These are phyloP conservation scores for Heterodera filipjevi DNA, from an alignment of 2,888 invertebrate genomes.

Conservation along the genomic window DNA sequence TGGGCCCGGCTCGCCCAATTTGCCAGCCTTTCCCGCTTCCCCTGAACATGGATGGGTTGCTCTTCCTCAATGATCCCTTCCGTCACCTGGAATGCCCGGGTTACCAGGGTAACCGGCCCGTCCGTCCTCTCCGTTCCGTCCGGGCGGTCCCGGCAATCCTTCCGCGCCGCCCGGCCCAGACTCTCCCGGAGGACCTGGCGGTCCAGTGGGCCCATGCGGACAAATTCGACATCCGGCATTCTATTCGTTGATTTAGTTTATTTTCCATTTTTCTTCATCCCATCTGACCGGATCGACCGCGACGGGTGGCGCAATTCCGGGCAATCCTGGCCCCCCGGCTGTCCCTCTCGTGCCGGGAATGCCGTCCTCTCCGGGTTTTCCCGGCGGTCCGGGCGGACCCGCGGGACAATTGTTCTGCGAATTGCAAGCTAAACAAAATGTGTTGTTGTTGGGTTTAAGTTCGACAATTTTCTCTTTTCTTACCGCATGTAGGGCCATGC, in stretches of 20 bases:
- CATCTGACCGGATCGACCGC: conserved; percentile 44
- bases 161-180: conserved; percentile 37
- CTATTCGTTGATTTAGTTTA: conserved; percentile 23
- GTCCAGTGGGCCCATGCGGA: conserved; percentile 47
- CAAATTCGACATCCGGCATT: conserved; percentile 45
- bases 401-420: conserved; percentile 46
- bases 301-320: conserved; percentile 48
- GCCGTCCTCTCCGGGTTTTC: conserved; percentile 46
- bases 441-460: background rate
- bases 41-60: conserved; percentile 16
- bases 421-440: conserved; percentile 43
- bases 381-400: conserved; percentile 47
- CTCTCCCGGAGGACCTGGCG: conserved; percentile 38
- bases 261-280: conserved; percentile 11
- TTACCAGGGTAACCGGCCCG: conserved; percentile 45
- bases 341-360: conserved; percentile 38
- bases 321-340: conserved; percentile 43
- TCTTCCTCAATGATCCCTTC: background rate
- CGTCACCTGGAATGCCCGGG: conserved; percentile 36
- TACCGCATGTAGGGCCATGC: conserved; percentile 44
- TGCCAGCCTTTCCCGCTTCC: conserved; percentile 42
- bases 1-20: conserved; percentile 40
- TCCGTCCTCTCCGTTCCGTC: conserved; percentile 48
- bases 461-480: too few species aligned
- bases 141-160: conserved; percentile 39